phyloP scores from a whole-genome alignment of 2,888 invertebrate species.

The Phymatocera aterrima region DNA sequence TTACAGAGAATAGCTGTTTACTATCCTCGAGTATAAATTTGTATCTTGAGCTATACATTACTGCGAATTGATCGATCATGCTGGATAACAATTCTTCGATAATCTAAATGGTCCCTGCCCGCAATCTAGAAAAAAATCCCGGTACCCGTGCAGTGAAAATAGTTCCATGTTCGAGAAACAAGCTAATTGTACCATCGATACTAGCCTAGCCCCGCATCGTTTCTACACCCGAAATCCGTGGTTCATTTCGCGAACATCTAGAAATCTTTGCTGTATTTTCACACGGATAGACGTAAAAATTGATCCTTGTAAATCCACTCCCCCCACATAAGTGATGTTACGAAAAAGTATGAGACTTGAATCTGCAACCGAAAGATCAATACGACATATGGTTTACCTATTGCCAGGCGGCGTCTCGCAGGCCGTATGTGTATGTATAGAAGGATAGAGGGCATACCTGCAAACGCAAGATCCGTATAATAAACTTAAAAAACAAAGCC shows the following conservation, averaged over 20 bases:
- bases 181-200: neutral
- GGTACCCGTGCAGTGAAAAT: neutral
- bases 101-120: neutral
- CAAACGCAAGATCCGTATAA: conserved; percentile 51
- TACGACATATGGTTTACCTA: conserved; percentile 25
- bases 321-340: conserved; percentile 1
- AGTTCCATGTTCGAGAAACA: neutral
- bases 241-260: neutral
- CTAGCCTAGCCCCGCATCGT: neutral
- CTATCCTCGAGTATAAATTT: neutral
- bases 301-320: conserved; percentile 5
- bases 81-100: neutral
- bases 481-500: conserved; percentile 57
- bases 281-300: conserved; percentile 16
- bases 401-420: conserved; percentile 5
- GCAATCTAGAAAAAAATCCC: neutral
- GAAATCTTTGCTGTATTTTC: neutral
- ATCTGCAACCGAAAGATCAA: conserved; percentile 24
- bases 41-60: neutral
- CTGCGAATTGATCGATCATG: conserved; percentile 18
- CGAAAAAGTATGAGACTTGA: conserved; percentile 2
- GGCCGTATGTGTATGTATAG: neutral
- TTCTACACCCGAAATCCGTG: neutral
- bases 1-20: conserved; percentile 22
- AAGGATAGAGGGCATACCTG: neutral